phyloP scores from a whole-genome alignment of 2,888 invertebrate genomes.

The Osmoderma eremita region DNA sequence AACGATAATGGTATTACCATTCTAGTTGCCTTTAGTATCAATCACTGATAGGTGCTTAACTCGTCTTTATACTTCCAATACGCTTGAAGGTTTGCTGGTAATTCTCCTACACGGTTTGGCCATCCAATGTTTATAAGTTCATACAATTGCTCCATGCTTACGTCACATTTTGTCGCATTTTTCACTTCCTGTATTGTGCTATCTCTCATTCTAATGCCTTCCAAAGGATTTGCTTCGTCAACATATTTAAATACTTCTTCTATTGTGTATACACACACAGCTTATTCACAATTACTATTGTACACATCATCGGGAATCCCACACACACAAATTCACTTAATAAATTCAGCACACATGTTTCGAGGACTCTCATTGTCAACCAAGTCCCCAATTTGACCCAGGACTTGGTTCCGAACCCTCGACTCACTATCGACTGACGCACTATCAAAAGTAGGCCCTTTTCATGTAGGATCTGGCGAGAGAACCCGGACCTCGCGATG shows the following conservation, averaged over 20 bases:
- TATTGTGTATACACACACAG: slow-evolving; percentile 40
- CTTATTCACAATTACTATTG: too few relatives aligned
- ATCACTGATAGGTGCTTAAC: slow-evolving; percentile 29
- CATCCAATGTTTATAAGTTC: slow-evolving; percentile 27
- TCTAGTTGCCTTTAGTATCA: slow-evolving; percentile 7
- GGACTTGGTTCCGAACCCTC: too few relatives aligned
- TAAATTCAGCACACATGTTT: too few relatives aligned
- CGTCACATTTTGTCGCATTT: slow-evolving; percentile 20
- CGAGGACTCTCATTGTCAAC: too few relatives aligned
- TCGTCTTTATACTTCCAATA: slow-evolving; percentile 33
- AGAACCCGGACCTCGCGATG: too few relatives aligned
- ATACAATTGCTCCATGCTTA: neutral
- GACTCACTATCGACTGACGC: too few relatives aligned
- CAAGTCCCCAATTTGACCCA: too few relatives aligned
- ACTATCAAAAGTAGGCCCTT: too few relatives aligned
- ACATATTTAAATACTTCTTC: slow-evolving; percentile 19
- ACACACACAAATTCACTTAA: too few relatives aligned
- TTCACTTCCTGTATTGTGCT: slow-evolving; percentile 9
- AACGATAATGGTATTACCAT: neutral
- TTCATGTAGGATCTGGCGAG: too few relatives aligned
- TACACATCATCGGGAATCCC: too few relatives aligned
- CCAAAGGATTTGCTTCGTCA: too few relatives aligned
- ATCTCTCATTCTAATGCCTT: slow-evolving; percentile 10
- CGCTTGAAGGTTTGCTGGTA: slow-evolving; percentile 16
- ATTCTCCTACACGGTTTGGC: slow-evolving; percentile 17